phyloP scores from a whole-genome alignment of 2,888 invertebrate species.

The Euplexia lucipara region DNA sequence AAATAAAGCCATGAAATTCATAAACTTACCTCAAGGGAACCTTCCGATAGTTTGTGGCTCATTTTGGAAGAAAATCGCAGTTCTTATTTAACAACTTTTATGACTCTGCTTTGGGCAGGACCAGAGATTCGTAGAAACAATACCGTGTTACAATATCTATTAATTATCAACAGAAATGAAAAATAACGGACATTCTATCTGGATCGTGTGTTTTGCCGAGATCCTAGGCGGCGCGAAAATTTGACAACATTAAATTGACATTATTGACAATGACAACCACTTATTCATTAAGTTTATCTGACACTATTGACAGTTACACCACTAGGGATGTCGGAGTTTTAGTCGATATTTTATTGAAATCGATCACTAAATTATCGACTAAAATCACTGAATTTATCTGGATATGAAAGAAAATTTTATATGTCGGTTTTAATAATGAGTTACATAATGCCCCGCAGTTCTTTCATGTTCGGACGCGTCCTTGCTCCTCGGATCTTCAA shows the following conservation, averaged over 20 bases:
- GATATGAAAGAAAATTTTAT: too few relatives aligned
- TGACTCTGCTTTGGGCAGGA: neutral
- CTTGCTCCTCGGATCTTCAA: too few relatives aligned
- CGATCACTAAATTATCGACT: too few relatives aligned
- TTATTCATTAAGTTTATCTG: too few relatives aligned
- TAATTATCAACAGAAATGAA: neutral
- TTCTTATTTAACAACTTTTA: neutral
- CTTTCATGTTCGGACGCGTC: too few relatives aligned
- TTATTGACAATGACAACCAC: too few relatives aligned
- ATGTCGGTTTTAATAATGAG: too few relatives aligned
- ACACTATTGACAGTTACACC: too few relatives aligned
- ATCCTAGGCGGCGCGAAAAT: conserved; percentile 53
- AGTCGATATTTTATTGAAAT: too few relatives aligned
- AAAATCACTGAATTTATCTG: too few relatives aligned
- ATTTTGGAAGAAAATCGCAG: conserved; percentile 66
- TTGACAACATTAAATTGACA: neutral
- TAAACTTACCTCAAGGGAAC: conserved; percentile 83
- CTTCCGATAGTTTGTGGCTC: conserved; percentile 85
- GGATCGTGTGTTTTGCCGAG: neutral
- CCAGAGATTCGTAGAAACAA: neutral
- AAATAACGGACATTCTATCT: conserved; percentile 22
- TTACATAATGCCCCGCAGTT: too few relatives aligned
- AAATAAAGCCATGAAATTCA: neutral
- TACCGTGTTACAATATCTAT: neutral
- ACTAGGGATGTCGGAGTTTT: too few relatives aligned